These are phyloP conservation scores for Panagrolaimus sp. DNA, from an alignment of 1,140 invertebrate genomes.

Conservation along the genomic window DNA sequence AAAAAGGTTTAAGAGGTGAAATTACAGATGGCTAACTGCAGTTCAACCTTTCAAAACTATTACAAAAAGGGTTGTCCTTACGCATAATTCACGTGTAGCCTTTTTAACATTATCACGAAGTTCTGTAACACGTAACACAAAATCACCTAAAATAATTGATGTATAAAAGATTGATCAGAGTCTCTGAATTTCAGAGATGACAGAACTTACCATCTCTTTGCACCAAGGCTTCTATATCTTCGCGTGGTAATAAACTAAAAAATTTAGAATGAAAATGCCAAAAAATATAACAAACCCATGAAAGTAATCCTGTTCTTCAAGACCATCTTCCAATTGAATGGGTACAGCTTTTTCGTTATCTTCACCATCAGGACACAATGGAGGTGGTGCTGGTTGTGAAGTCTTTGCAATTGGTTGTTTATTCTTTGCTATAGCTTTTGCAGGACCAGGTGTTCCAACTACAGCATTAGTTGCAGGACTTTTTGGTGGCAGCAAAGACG, in stretches of 20 bases:
- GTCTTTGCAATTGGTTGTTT: too few relatives aligned
- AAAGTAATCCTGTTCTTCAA: conserved; percentile 2
- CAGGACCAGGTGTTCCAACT: neutral
- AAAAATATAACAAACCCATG: neutral
- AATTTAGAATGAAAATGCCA: too few relatives aligned
- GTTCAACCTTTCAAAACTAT: too few relatives aligned
- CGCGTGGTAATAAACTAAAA: neutral
- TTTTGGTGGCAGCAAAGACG: neutral
- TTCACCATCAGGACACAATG: neutral
- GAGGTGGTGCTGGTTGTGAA: too few relatives aligned
- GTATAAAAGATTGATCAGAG: too few relatives aligned
- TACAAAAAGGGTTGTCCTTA: too few relatives aligned
- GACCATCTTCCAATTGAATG: neutral
- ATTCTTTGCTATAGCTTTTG: too few relatives aligned
- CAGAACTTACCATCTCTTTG: neutral
- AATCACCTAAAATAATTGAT: too few relatives aligned
- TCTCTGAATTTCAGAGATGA: too few relatives aligned
- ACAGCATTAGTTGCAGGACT: neutral
- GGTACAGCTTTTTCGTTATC: neutral
- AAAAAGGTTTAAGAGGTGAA: too few relatives aligned
- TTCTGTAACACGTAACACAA: conserved; percentile 1
- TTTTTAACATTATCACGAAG: neutral
- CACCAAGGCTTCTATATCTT: conserved; percentile 4
- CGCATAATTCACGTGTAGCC: neutral
- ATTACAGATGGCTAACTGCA: too few relatives aligned